phyloP scores from a whole-genome alignment of 1,140 invertebrate genomes.

The Drosophila nigrodunni region DNA sequence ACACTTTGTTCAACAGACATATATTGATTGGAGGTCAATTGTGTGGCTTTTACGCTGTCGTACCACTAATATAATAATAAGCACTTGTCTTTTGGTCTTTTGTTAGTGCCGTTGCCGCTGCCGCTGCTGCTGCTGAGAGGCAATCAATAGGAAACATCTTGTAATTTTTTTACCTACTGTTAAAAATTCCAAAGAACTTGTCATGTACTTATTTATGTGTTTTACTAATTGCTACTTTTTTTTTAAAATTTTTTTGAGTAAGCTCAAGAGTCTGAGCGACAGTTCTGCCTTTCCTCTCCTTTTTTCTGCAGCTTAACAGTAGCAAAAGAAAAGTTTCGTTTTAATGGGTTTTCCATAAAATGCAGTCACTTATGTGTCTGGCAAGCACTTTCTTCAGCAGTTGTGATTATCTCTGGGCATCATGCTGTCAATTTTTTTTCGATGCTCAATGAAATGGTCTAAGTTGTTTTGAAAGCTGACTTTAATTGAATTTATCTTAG shows the following conservation, averaged over 20 bases:
- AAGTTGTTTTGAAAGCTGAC: constrained; percentile 66
- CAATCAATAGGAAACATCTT: constrained; percentile 53
- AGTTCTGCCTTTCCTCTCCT: not conserved
- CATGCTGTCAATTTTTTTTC: constrained; percentile 21
- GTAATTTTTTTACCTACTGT: constrained; percentile 35
- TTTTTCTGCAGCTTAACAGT: constrained; percentile 19
- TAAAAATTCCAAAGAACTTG: constrained; percentile 29
- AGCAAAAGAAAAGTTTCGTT: constrained; percentile 49
- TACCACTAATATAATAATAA: constrained; percentile 78
- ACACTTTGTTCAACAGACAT: constrained; percentile 39
- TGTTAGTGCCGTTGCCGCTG: constrained; percentile 31
- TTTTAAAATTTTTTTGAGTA: constrained; percentile 12
- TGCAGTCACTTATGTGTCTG: constrained; percentile 47
- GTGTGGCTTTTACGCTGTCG: constrained; percentile 68
- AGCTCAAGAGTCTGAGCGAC: constrained; percentile 7
- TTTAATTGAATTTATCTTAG: constrained; percentile 69
- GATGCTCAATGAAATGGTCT: constrained; percentile 44
- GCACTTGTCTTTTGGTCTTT: constrained; percentile 61
- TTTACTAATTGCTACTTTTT: constrained; percentile 53
- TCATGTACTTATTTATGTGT: constrained; percentile 58
- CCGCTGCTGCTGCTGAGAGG: constrained; percentile 20
- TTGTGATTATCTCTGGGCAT: constrained; percentile 29
- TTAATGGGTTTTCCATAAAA: constrained; percentile 62
- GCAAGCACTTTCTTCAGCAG: constrained; percentile 59
- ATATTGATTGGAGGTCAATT: constrained; percentile 57